phyloP scores from a whole-genome alignment of 1,140 invertebrate species.

The Octopus sinensis region DNA sequence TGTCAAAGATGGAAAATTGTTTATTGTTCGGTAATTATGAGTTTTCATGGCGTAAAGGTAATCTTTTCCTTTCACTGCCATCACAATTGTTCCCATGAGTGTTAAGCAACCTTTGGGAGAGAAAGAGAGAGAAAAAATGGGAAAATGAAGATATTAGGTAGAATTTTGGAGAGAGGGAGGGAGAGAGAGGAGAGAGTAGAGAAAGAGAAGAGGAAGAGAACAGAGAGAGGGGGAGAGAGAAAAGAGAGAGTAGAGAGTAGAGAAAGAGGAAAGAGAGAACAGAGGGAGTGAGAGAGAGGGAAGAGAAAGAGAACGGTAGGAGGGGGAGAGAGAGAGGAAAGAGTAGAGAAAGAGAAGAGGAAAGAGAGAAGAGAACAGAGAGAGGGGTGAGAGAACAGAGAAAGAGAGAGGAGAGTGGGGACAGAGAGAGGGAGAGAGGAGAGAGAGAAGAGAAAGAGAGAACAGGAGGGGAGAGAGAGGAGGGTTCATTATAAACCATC shows the following conservation, averaged over 20 bases:
- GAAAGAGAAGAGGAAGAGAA: background rate
- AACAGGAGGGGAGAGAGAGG: no score
- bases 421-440: no score
- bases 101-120: slow-evolving; percentile 3
- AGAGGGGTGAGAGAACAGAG: no score
- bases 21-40: background rate
- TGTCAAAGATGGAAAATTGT: background rate
- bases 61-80: slow-evolving; percentile 5
- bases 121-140: background rate
- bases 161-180: background rate
- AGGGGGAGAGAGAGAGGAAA: no score
- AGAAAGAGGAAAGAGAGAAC: background rate
- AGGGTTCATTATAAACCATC: no score
- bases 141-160: background rate
- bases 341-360: no score
- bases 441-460: no score
- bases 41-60: background rate
- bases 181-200: background rate
- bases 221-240: no score
- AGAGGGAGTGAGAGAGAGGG: background rate
- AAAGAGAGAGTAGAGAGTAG: background rate
- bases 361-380: no score
- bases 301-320: background rate
- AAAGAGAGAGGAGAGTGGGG: background rate
- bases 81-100: slow-evolving; percentile 4